Base-by-base conservation (phyloP, 2,797 vertebrate species). In the Cossypha niveicapilla region DNA sequence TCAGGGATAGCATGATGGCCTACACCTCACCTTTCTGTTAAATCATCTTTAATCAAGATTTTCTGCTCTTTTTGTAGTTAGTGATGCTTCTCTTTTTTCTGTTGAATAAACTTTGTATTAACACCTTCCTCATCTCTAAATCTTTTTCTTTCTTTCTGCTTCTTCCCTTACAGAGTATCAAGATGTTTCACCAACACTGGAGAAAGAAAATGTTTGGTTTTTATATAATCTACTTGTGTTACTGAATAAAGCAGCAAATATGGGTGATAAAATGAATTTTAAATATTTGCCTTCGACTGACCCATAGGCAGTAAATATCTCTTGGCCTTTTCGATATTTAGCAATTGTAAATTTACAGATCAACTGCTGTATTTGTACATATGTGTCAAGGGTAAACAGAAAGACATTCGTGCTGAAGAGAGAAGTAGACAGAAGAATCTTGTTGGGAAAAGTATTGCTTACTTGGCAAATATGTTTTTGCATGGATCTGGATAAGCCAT, bases 391-490 rank as follows among this genome's bases (percentile, higher is more conserved):
- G 62, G 45, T 8, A 30, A 51, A 56, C 17, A 83, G 42, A 76
- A 51, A 44, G 61, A 44, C 4, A 39, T 28, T 30, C 63, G 32
- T 73, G 68, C 37, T 70, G 47, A 32, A 41, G 9, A 54, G 23
- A 76, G 51, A 79, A 67, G 50, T 3, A 39, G 23, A 77, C 3
- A 84, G 56, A 66, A 85, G 13, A n/a, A 66, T 65, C 28, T 28
- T 27, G 45, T 22, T 92, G 27, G 53, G 41, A 72, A 87, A 76
- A 66, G 18, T 32, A 11, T 10, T 37, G 48, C 98, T 98, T 98
- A 99, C 99, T 98, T 99, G 95, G 98, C 96, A 93, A 99, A 99
- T 77, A 99, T 98, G 95, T 98, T 99, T 95, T 99, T 98, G 98
- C 99, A 99, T 41, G 99, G 99, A 94, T 99, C 99, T 2, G 99